Conservation (phyloP, 2,797 vertebrate genomes). For the Thalassophryne amazonica region DNA sequence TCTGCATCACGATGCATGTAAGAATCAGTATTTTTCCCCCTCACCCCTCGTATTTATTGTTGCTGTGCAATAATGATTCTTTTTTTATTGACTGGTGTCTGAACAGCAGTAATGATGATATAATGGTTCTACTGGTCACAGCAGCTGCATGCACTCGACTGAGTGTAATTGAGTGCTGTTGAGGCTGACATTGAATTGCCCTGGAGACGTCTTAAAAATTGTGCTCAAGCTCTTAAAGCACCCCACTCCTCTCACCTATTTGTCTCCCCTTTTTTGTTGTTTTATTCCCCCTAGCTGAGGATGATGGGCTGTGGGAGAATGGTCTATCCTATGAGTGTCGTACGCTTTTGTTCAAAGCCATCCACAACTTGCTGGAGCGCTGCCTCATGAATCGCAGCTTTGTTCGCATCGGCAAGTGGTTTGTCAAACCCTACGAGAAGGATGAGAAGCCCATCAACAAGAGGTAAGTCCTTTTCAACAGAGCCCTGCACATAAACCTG, state of each 20-base stretch:
- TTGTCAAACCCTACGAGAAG: constrained; percentile 97
- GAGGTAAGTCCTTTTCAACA: constrained; percentile 80
- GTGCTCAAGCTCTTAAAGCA: neutral
- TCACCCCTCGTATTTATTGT: too few species aligned
- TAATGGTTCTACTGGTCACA: neutral
- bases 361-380: constrained; percentile 94
- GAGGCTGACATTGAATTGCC: neutral
- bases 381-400: constrained; percentile 96
- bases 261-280: neutral
- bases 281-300: constrained; percentile 79
- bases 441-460: constrained; percentile 98
- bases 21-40: too few species aligned
- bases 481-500: too few species aligned
- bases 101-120: constrained; percentile 5
- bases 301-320: constrained; percentile 94
- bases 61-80: too few species aligned
- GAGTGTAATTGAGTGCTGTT: neutral
- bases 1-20: too few species aligned
- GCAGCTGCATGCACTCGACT: neutral
- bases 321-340: constrained; percentile 96
- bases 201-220: neutral
- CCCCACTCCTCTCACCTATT: neutral
- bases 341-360: constrained; percentile 95
- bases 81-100: constrained; percentile 10
- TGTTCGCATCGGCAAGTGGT: constrained; percentile 95